Conservation (phyloP, 1,140 invertebrate genomes). For the Rhopalosiphum maidis region DNA sequence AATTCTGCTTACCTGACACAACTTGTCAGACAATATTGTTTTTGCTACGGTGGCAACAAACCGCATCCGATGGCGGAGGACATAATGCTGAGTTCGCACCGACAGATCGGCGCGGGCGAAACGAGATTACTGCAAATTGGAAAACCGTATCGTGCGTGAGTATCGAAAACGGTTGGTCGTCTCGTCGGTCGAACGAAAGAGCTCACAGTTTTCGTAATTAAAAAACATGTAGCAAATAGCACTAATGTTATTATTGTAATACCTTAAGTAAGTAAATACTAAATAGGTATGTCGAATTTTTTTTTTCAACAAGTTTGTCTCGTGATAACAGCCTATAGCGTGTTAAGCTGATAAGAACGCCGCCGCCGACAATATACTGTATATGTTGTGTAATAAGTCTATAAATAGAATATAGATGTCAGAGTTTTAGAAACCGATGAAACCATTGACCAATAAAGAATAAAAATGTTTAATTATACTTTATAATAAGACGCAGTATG, state of each 20-base stretch:
- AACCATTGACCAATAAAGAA: no score
- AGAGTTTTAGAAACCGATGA: no score
- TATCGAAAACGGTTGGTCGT: background rate
- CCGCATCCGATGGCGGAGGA: background rate
- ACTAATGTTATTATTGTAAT: background rate
- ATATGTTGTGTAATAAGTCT: no score
- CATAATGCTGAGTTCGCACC: background rate
- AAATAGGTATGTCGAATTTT: background rate
- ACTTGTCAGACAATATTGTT: background rate
- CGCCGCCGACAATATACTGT: no score
- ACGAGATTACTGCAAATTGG: background rate
- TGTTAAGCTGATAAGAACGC: background rate
- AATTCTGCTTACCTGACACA: background rate
- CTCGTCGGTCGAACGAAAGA: background rate
- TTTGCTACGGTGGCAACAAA: background rate
- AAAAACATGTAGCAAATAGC: background rate
- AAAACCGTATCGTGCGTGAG: background rate
- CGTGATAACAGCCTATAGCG: background rate
- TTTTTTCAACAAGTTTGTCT: conserved; percentile 30
- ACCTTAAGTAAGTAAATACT: background rate
- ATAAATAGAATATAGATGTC: no score
- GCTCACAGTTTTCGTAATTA: background rate
- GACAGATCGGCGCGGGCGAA: background rate
- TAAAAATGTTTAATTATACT: no score
- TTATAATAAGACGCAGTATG: no score